Evolutionary conservation across 2,888 invertebrate species (phyloP).

Genomic region (Hypolimnas misippus): DNA sequence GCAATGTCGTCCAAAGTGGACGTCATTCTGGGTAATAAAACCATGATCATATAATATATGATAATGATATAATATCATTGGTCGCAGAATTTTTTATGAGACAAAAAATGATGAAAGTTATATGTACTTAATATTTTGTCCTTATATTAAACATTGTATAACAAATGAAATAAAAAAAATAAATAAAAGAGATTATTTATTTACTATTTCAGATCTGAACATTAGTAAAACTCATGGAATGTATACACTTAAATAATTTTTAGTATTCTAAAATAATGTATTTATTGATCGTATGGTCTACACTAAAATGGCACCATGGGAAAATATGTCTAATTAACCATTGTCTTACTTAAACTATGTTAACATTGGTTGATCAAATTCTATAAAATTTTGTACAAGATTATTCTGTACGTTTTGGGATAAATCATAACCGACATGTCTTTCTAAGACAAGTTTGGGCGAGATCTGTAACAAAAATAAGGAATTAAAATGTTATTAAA

Average conservation of each 20-base stretch:
- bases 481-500: neutral
- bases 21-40: too few species aligned
- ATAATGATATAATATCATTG: too few species aligned
- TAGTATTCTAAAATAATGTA: neutral
- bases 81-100: too few species aligned
- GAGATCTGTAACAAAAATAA: slow-evolving; percentile 36
- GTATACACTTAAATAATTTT: neutral
- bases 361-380: slow-evolving; percentile 34
- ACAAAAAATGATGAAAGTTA: too few species aligned
- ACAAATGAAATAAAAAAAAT: too few species aligned
- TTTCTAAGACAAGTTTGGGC: slow-evolving; percentile 33
- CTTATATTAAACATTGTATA: too few species aligned
- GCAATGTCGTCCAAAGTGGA: too few species aligned
- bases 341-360: slow-evolving; percentile 3
- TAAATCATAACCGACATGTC: neutral
- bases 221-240: neutral
- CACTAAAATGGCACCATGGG: slow-evolving; percentile 18
- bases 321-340: slow-evolving; percentile 7
- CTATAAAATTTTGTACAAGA: slow-evolving; percentile 16
- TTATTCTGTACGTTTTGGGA: neutral
- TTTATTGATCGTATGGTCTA: neutral
- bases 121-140: too few species aligned
- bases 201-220: too few species aligned
- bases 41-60: too few species aligned
- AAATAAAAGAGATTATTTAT: too few species aligned